Base-by-base conservation (phyloP, 2,888 invertebrate genomes). In the Aspidapion aeneum region DNA sequence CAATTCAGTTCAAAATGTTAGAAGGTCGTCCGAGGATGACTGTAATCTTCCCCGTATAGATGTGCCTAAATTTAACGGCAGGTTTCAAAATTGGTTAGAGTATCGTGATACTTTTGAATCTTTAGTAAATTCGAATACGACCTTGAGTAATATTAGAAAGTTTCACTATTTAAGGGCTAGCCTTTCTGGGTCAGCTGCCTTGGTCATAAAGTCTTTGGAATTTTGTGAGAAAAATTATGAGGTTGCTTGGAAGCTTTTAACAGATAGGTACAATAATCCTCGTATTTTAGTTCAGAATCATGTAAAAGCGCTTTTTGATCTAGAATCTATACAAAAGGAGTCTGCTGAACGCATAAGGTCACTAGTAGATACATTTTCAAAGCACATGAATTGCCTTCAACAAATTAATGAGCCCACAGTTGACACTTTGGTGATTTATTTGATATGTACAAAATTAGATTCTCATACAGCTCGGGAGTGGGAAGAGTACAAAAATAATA, bases 221-320 rank as follows among this genome's bases (percentile, higher is more conserved):
- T 66, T 68, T 63, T 60, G 63, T 35, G 68, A 57, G 9, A n/a
- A 16, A 19, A 68, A 66, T 65, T 68, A 68, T 51, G 17, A 50
- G 18, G 18, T 61, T 21, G 61, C 66, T 12, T 67, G 68, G 68
- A 61, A 63, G 17, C 20, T 68, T 18, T 54, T 67, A 5, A 63
- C 61, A 21, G 64, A 67, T 55, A 57, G 67, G n/a, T 67, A 22
- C 56, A 58, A 67, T 62, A 67, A 67, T 55, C 19, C 54, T 19
- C 48, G 61, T n/a, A 50, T 63, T 55, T 54, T 68, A 35, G 51
- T 68, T 52, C 63, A 66, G 21, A 64, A 64, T 59, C 68, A 68
- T 61, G 52, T 65, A 21, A 66, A 64, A 54, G 58, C 60, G 17
- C 57, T 68, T 48, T 66, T 68, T 51, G 21, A 55, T 19, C 22